phyloP scores from a whole-genome alignment of 2,888 invertebrate species.

The Drosophila pseudotalamancana region DNA sequence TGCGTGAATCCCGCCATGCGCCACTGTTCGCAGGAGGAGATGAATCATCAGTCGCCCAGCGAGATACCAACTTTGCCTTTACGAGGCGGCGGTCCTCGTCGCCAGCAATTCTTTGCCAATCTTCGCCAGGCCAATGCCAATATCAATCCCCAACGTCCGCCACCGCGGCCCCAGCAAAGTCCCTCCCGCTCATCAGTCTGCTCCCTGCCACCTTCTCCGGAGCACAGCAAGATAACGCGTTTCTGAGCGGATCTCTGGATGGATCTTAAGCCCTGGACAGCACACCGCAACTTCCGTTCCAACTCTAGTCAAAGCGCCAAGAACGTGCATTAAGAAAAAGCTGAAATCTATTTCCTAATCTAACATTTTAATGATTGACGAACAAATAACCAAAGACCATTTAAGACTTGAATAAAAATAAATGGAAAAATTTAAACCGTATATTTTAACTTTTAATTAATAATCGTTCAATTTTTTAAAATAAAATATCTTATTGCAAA shows the following conservation, averaged over 20 bases:
- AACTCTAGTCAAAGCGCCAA: constrained; percentile 63
- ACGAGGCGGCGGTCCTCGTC: constrained; percentile 82
- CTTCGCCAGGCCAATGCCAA: constrained; percentile 83
- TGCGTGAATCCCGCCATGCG: constrained; percentile 86
- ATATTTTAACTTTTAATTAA: too few relatives aligned
- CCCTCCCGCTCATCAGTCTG: constrained; percentile 81
- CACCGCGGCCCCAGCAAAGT: constrained; percentile 76
- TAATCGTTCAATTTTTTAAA: too few relatives aligned
- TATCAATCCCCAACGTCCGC: constrained; percentile 80
- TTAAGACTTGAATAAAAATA: constrained; percentile 29
- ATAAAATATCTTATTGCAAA: too few relatives aligned
- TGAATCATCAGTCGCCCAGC: constrained; percentile 83
- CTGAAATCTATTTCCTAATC: constrained; percentile 36
- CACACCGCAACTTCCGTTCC: constrained; percentile 32
- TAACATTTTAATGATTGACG: constrained; percentile 29
- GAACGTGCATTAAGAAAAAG: constrained; percentile 33
- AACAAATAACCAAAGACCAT: constrained; percentile 39
- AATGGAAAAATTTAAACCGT: constrained; percentile 16
- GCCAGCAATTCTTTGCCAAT: constrained; percentile 83
- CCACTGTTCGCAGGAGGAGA: constrained; percentile 82
- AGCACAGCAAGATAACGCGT: constrained; percentile 83
- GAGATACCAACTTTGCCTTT: constrained; percentile 84
- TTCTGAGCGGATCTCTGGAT: constrained; percentile 76
- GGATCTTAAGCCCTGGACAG: background rate
- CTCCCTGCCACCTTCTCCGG: constrained; percentile 82